Base-by-base conservation (phyloP, 2,888 invertebrate genomes). In the Ophioninae sp. region DNA sequence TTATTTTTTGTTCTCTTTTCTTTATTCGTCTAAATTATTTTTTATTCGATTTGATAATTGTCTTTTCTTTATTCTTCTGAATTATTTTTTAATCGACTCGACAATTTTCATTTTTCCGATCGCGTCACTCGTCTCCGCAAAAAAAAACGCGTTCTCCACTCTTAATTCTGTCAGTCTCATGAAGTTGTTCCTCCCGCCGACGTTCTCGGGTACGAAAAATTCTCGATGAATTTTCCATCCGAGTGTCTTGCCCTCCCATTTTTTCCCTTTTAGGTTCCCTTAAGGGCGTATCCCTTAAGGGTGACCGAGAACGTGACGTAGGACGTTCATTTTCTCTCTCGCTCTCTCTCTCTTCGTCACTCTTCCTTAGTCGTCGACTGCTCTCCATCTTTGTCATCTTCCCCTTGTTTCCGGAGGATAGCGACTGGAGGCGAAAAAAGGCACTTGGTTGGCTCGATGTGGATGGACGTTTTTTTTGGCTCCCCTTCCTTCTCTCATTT, bases 91-190 rank as follows among this genome's bases (percentile, higher is more conserved):
- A 71, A 9, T 65, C 41, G 0, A 7, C 22, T 8, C 22, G n/a
- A 20, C 6, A 0, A 6, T 88, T 88, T 88, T 89, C 87, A 86
- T 89, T 90, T 90, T 17, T 51, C 22, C 10, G 59, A 59, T 59
- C 20, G 22, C 20, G 8, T 59, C 59, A 59, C 59, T 59, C 59
- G 51, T 51, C 51, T 51, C 6, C 51, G 51, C 51, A 17, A 41
- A 7, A 41, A 41, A 7, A 41, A 41, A 7, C 59, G 59, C 67
- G 9, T 39, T 39, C 67, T 30, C 30, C 41, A 13, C 22, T 69
- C 23, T 44, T 68, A 68, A 88, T 90, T 76, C 87, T 91, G 20
- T 59, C 91, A 91, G 91, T 92, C 92, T 92, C 92, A 91, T 91
- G 86, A 88, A 89, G 87, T 90, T 90, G 87, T 90, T 81, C 81